phyloP scores from a whole-genome alignment of 2,113 vertebrate species.

The Menura novaehollandiae region DNA sequence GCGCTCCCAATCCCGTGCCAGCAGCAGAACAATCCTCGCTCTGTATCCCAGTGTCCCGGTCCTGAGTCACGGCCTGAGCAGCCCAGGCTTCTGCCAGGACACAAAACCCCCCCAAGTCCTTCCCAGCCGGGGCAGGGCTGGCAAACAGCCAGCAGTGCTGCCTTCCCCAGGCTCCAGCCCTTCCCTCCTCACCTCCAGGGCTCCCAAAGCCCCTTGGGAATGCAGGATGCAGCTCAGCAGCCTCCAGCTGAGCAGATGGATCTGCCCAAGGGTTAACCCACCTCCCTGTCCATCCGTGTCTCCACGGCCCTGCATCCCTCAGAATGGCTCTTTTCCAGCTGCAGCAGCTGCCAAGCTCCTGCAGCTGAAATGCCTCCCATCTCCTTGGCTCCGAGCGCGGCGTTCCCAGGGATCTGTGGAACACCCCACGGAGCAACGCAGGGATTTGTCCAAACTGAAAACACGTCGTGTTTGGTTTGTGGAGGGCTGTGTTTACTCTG shows the following conservation, averaged over 20 bases:
- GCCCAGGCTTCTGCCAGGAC: neutral
- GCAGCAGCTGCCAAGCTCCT: neutral
- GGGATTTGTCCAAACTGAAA: neutral
- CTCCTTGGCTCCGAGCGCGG: neutral
- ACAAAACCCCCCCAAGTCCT: neutral
- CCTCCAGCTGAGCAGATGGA: neutral
- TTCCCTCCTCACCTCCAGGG: neutral
- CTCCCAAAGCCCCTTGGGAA: neutral
- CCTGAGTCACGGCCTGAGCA: neutral
- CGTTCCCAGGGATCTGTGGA: neutral
- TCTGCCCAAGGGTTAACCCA: neutral
- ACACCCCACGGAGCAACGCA: neutral
- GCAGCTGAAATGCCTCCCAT: neutral
- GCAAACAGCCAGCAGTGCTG: neutral
- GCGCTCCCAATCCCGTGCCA: neutral
- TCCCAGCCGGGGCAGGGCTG: neutral
- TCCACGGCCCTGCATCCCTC: neutral
- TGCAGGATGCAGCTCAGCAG: neutral
- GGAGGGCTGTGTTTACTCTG: neutral
- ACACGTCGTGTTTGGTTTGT: neutral
- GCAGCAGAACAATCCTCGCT: neutral
- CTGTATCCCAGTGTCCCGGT: neutral
- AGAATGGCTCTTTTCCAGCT: neutral
- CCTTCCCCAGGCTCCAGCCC: neutral
- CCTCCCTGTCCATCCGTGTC: accelerated